Base-by-base conservation (phyloP, 2,797 vertebrate genomes). In the Eupleurogrammus muticus region DNA sequence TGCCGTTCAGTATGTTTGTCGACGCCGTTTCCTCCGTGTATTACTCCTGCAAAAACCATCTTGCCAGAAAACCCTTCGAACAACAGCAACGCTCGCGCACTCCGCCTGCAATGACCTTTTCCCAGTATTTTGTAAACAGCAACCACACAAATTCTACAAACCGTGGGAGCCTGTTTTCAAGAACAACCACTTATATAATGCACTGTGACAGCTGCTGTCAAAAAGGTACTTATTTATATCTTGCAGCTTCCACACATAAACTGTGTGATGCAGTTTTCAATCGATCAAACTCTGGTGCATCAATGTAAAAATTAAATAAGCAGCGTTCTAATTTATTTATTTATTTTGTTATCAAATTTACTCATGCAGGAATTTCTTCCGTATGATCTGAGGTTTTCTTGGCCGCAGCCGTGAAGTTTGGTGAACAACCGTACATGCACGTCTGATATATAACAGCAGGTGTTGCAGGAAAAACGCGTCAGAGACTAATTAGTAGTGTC, bases 1-100 rank as follows among this genome's bases (percentile, higher is more conserved):
- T 68, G 38, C 66, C 56, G 1, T 16, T 64, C 62, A 63, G 80
- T 72, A 75, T 69, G 71, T 76, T 80, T 50, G 53, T 47, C 20
- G 49, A 56, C 19, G 47, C 13, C 3, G 0, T 58, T 47, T 53
- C 70, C 59, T 66, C 38, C 14, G 73, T 16, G 75, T 13, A 10
- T 42, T 64, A 48, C 50, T 66, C 42, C 13, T 34, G 47, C 35
- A 53, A 55, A 76, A 55, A 76, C 51, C 46, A 48, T 44, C 23
- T 17, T 10, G 9, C 28, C 34, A 34, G 20, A 57, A 52, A 7
- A 21, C 17, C 8, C 5, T 71, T 65, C 42, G 55, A 66, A 69
- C 58, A 13, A 44, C 49, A 60, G 12, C 52, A 46, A 21, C 28
- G 7, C 53, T 35, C 53, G 2, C 13, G 0, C 16, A 5, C 28